These are phyloP conservation scores for Cheilosia soror DNA, from an alignment of 2,888 invertebrate species.

Conservation along the genomic window DNA sequence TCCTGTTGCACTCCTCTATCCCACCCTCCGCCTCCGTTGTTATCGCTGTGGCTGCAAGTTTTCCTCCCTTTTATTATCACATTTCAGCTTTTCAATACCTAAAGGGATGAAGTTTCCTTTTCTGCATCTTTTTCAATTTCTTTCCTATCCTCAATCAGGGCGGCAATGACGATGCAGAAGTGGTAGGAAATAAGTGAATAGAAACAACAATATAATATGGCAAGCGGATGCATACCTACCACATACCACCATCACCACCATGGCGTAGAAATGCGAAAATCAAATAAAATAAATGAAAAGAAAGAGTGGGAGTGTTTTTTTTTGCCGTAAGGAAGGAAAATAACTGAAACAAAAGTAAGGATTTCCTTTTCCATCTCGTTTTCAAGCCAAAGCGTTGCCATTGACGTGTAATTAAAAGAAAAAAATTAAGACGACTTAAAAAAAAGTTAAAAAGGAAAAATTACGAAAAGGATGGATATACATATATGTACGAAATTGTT, in stretches of 20 bases:
- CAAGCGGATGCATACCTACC: slow-evolving; percentile 19
- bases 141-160: slow-evolving; percentile 29
- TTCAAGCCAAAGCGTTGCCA: slow-evolving; percentile 8
- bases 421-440: background rate
- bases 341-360: slow-evolving; percentile 1
- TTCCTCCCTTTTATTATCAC: slow-evolving; percentile 54
- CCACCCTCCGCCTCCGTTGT: slow-evolving; percentile 33
- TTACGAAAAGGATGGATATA: background rate
- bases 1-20: slow-evolving; percentile 25
- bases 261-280: slow-evolving; percentile 35
- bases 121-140: slow-evolving; percentile 28
- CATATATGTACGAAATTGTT: too few species aligned
- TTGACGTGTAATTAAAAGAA: background rate
- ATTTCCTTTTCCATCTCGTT: background rate
- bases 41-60: slow-evolving; percentile 56
- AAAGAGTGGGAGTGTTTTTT: slow-evolving; percentile 25
- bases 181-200: background rate
- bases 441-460: background rate
- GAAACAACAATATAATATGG: slow-evolving; percentile 34
- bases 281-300: slow-evolving; percentile 55
- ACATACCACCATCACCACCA: background rate
- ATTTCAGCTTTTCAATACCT: slow-evolving; percentile 52
- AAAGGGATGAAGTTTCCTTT: slow-evolving; percentile 51
- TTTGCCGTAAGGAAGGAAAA: slow-evolving; percentile 32
- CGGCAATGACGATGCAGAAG: background rate